Evolutionary conservation across 2,113 vertebrate species (phyloP).

Genomic region (Bungarus multicinctus): DNA sequence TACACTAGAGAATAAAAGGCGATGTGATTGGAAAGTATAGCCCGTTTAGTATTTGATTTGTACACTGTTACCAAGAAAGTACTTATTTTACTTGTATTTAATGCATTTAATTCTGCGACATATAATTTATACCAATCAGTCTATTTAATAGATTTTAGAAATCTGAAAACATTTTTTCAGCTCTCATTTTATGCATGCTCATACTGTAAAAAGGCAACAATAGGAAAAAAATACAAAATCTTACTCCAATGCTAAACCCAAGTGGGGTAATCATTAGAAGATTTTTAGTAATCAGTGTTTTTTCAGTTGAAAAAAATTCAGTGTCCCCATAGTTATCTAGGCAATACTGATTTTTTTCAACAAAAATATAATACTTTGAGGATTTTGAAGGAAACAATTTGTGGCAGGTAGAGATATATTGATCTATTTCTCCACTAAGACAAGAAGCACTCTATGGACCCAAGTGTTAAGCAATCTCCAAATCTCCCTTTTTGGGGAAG

Average conservation of each 20-base stretch:
- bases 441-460: neutral
- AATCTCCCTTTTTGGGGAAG: neutral
- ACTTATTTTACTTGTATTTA: neutral
- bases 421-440: neutral
- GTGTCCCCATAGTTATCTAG: neutral
- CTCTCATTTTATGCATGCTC: neutral
- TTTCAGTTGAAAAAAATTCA: too few species aligned
- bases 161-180: neutral
- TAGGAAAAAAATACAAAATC: neutral
- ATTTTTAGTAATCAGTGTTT: neutral
- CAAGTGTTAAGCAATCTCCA: neutral
- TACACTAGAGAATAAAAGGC: constrained; percentile 38
- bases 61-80: neutral
- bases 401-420: neutral
- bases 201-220: neutral
- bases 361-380: neutral
- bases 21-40: constrained; percentile 25
- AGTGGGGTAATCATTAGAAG: neutral
- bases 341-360: neutral
- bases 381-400: neutral
- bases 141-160: neutral
- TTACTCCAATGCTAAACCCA: neutral
- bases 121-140: neutral
- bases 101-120: neutral
- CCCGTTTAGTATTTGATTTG: constrained; percentile 13